Conservation (phyloP, 2,113 vertebrate genomes). For the Acrocephalus kingi region DNA sequence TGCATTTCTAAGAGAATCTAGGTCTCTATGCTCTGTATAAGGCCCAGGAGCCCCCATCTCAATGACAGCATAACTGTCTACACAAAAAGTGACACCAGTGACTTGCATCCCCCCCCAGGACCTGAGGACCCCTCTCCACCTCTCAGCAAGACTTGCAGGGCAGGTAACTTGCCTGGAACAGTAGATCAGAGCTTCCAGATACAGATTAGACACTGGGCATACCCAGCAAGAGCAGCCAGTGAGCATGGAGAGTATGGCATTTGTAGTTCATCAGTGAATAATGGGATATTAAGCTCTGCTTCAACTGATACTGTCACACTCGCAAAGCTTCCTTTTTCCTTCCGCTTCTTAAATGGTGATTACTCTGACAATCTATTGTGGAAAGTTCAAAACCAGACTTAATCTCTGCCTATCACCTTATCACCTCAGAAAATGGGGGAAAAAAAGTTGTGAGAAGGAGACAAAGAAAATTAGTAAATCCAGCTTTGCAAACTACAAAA, state of each 20-base stretch:
- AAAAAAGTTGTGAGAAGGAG: neutral
- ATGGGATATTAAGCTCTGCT: neutral
- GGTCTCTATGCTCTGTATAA: neutral
- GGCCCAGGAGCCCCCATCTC: neutral
- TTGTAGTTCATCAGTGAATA: neutral
- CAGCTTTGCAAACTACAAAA: neutral
- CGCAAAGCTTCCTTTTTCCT: neutral
- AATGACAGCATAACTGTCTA: neutral
- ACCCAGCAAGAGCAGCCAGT: neutral
- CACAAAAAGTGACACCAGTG: neutral
- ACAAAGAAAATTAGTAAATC: neutral
- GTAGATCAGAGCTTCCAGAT: neutral
- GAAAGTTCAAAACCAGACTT: neutral
- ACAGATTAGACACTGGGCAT: neutral
- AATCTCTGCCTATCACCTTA: neutral
- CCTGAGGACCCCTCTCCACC: neutral
- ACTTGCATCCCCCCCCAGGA: fast-evolving
- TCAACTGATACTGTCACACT: neutral
- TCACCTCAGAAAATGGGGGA: neutral
- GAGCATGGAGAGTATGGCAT: neutral
- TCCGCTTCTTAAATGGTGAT: neutral
- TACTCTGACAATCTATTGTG: neutral
- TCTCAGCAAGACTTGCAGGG: neutral
- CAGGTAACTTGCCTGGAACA: neutral
- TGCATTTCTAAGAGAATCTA: neutral